Evolutionary conservation across 2,113 vertebrate genomes (phyloP), one percentile per base, ranked within the genome.

Genomic region (Tragelaphus imberbis): DNA sequence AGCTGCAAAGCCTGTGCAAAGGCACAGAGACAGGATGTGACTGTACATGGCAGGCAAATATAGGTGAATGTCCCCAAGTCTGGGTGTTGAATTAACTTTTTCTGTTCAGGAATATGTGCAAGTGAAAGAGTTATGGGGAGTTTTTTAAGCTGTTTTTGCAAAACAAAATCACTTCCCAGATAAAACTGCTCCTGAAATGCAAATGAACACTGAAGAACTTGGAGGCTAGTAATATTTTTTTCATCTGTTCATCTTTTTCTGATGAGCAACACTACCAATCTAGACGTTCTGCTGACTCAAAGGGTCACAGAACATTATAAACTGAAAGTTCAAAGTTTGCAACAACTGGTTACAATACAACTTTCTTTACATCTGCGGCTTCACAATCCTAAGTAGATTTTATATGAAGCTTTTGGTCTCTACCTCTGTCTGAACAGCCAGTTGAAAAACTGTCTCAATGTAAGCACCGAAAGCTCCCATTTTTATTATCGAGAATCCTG

Each of bases 101-200:
- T 61, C 84, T 80, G 17, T 85, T 96, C 59, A 58, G 44, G 97
- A 95, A 81, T 27, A 53, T 0, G 21, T 53, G 40, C 47, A 19
- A 3, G 7, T 55, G 5, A n/a, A 36, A 33, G 51, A 53, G 33
- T 8, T 36, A 84, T 25, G 21, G 33, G 53, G 12, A 36, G 28
- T n/a, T 71, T 47, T 30, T 79, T 40, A 77, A 90, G 27, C 53
- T 92, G 14, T 87, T 96, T 77, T 58, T 82, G 36, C 36, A 81
- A 87, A 96, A 82, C 44, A 77, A 89, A 88, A 59, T 79, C 27
- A 47, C 44, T 89, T 75, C 61, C 68, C 82, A 58, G 47, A 58
- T 28, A 71, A 93, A 95, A 28, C 21, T 53, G 53, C 77, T 94
- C 81, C 85, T 61, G 44, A 92, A 59, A 84, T 30, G 81, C 82